Conservation (phyloP, 2,113 vertebrate genomes). For the Gopherus flavomarginatus region DNA sequence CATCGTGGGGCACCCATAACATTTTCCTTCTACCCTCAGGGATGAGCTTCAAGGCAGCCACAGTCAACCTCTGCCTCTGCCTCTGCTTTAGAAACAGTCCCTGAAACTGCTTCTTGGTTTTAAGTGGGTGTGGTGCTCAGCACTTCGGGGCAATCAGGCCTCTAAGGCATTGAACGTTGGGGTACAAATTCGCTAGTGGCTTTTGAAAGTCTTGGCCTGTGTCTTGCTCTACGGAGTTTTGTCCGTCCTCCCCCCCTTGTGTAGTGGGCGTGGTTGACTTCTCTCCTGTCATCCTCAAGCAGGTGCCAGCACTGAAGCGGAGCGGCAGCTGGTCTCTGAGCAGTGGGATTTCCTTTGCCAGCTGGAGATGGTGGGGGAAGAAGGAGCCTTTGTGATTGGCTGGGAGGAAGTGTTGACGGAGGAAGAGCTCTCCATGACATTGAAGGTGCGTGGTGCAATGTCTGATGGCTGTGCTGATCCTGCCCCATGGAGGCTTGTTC, state of each 20-base stretch:
- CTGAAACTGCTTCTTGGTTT: neutral
- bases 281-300: neutral
- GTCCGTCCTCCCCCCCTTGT: fast-evolving
- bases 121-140: neutral
- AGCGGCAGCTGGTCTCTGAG: slow-evolving; percentile 78
- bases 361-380: slow-evolving; percentile 87
- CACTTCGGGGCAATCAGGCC: neutral
- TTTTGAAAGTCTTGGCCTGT: fast-evolving
- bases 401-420: slow-evolving; percentile 88
- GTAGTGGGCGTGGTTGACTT: fast-evolving
- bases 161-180: neutral
- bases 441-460: slow-evolving; percentile 83
- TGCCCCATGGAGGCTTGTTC: too few species aligned
- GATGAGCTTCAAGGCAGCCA: too few species aligned
- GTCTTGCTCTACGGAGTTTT: neutral
- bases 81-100: neutral
- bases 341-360: slow-evolving; percentile 86
- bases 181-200: neutral
- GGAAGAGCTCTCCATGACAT: slow-evolving; percentile 84
- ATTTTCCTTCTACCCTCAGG: neutral
- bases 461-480: neutral
- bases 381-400: slow-evolving; percentile 88
- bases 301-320: slow-evolving; percentile 75
- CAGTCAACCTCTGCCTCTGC: too few species aligned
- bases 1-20: neutral